Conservation (phyloP, 2,888 invertebrate genomes). For the Physocephala rufipes region DNA sequence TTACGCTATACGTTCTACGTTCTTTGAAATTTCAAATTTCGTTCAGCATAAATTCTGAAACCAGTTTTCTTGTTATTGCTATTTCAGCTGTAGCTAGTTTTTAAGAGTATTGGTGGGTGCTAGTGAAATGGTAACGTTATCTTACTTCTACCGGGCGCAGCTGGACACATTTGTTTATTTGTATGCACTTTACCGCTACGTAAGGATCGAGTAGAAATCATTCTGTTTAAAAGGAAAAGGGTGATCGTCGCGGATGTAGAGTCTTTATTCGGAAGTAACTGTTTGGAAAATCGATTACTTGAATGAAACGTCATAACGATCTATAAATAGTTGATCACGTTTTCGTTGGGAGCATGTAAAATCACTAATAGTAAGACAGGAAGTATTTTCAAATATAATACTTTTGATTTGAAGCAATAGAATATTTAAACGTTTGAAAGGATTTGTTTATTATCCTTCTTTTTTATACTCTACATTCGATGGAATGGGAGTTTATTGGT, state of each 20-base stretch:
- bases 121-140: neutral
- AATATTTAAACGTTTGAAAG: no score
- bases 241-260: constrained; percentile 39
- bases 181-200: constrained; percentile 2
- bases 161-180: constrained; percentile 10
- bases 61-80: constrained; percentile 45
- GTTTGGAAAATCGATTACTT: constrained; percentile 60
- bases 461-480: no score
- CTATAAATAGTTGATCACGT: constrained; percentile 43
- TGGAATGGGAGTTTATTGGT: no score
- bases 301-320: constrained; percentile 36
- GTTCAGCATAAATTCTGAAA: constrained; percentile 45
- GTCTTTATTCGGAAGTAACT: constrained; percentile 45
- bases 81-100: neutral
- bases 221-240: constrained; percentile 36
- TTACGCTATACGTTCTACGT: constrained; percentile 18
- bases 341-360: constrained; percentile 41
- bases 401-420: no score
- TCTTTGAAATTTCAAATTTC: constrained; percentile 30
- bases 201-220: constrained; percentile 33
- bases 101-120: neutral
- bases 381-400: neutral
- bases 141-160: constrained; percentile 15
- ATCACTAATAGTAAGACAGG: constrained; percentile 11
- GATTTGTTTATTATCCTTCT: no score